phyloP scores from a whole-genome alignment of 2,797 vertebrate genomes.

The Meda fulgida region DNA sequence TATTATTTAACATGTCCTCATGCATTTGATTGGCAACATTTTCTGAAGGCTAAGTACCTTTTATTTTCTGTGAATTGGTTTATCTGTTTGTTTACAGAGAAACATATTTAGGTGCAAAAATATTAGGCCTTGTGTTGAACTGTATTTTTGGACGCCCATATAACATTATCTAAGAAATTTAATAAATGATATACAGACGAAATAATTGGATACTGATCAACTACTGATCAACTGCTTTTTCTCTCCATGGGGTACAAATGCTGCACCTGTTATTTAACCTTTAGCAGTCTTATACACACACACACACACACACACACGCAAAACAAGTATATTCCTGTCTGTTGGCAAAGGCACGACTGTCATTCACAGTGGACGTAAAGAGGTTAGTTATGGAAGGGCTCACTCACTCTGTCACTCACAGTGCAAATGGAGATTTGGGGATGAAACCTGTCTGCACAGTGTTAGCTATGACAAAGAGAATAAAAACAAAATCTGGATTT shows the following conservation, averaged over 20 bases:
- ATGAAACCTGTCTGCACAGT: conserved; percentile 53
- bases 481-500: conserved; percentile 61
- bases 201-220: too few relatives aligned
- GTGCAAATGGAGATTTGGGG: conserved; percentile 60
- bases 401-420: conserved; percentile 57
- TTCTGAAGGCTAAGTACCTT: neutral
- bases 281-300: conserved; percentile 36
- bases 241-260: conserved; percentile 24
- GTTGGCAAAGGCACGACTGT: conserved; percentile 68
- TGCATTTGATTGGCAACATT: neutral
- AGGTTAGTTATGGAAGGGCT: conserved; percentile 67
- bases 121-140: neutral
- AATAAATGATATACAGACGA: neutral
- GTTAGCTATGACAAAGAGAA: conserved; percentile 61
- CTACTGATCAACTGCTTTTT: neutral
- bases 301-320: conserved; percentile 17
- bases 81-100: neutral
- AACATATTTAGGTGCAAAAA: neutral
- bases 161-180: neutral
- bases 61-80: neutral
- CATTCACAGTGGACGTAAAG: conserved; percentile 58
- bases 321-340: conserved; percentile 73
- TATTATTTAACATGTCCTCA: too few relatives aligned
- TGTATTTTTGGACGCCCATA: too few relatives aligned
- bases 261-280: conserved; percentile 40